Evolutionary conservation across 1,140 invertebrate species (phyloP), one percentile per base, ranked within the genome.

Genomic region (Zaprionus ghesquierei): DNA sequence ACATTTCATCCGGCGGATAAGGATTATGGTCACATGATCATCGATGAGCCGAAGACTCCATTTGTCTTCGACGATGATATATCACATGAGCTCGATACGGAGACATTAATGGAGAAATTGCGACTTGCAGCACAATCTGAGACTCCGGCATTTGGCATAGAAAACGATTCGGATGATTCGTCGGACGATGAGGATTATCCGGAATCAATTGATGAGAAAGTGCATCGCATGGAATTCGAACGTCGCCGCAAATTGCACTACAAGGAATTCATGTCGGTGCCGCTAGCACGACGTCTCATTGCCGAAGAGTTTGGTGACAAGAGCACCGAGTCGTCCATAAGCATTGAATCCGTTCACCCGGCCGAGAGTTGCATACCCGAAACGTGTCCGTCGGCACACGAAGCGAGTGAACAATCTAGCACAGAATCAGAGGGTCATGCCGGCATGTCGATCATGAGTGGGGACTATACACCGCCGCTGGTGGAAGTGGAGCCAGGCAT

Each of bases 21-120:
- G 80, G 98, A 99, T 93, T 99, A 99, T 92, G 99, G 98, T 5
- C 97, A 98, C 91, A 99, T 99, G 97, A 98, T 99, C 93, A 98
- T 99, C 53, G 97, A 98, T 81, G 98, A 99, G 92, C 97, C 98
- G 23, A 97, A 98, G 93, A 99, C 99, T 3, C 99, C 99, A 0
- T 99, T 96, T 90, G 75, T 89, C 0, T 81, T 70, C 20, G 96
- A 95, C 85, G 94, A 95, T 70, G 94, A 95, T 23, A 93, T 95
- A 71, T 31, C 66, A 1, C 95, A 95, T 89, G 94, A 95, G 60
- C 90, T 97, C 66, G 96, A 98, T 92, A 95, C 96, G 0, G 93
- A 94, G 46, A 93, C 94, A 44, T 90, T 98, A 70, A 95, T 96
- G 85, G 95, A 96, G 77, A 95, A 95, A 94, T 23, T 87, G 23